Base-by-base conservation (phyloP, 2,113 vertebrate genomes). In the Ceratotherium simum region DNA sequence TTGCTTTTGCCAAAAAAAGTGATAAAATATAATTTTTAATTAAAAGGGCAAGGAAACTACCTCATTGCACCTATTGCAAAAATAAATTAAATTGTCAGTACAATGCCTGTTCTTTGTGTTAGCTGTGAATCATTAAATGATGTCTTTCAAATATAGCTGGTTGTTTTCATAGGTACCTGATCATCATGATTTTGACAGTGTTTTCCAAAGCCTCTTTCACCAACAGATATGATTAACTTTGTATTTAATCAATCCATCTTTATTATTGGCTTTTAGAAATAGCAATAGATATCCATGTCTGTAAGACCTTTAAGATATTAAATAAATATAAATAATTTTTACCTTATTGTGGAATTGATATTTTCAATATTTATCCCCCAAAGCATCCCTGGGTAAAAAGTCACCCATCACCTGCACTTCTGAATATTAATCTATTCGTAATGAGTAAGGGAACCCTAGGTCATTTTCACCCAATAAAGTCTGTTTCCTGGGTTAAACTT, bases 381-480 rank as follows among this genome's bases (percentile, higher is more conserved):
- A 92, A 93, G 23, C 29, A 98, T 48, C 29, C 29, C 29, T 79
- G 86, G 29, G 73, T 94, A 94, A 97, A 84, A 92, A 67, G 31
- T 81, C 65, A 91, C 25, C 48, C 33, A 95, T 39, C 54, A 48
- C 33, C 54, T 81, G 33, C 33, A 76, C 14, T 95, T 95, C 65
- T 88, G 70, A 96, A 91, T 69, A 92, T 13, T 51, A 25, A 84
- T 62, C 39, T 92, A 78, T 54, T 86, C 39, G 48, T 48, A 90
- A 86, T 69, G 39, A 46, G 6, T 79, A 96, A 91, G 78, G 46
- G 39, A 70, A 78, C 12, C 23, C 23, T 39, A 36, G 27, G 51
- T 89, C n/a, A 58, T 95, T 96, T 97, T 85, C 46, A 93, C 56
- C 67, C n/a, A 90, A 72, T 81, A 83, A 96, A 84, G 25, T 82